Evolutionary conservation across 2,113 vertebrate species (phyloP).

Genomic region (Ciconia stormi): DNA sequence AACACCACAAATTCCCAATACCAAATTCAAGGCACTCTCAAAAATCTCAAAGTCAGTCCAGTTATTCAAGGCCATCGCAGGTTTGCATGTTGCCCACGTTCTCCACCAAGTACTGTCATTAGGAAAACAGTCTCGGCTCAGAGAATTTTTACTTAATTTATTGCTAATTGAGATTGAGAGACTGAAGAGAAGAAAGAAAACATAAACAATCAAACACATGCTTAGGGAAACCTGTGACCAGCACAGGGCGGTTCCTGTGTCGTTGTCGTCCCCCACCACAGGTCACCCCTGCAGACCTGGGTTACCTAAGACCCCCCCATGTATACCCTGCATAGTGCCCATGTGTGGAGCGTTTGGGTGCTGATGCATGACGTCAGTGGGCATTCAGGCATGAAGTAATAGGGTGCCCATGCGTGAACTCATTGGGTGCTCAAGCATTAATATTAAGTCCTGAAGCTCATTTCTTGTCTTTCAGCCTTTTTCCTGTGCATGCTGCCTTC

Average conservation of each 20-base stretch:
- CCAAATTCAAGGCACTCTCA: background rate
- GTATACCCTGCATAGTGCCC: background rate
- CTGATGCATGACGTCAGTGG: fast-evolving
- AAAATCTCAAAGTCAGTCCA: background rate
- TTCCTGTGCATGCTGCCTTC: background rate
- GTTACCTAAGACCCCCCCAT: background rate
- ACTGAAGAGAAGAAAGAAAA: background rate
- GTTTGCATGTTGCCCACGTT: fast-evolving
- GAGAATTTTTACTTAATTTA: background rate
- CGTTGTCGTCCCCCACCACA: fast-evolving
- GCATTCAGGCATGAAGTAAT: background rate
- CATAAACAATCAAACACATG: background rate
- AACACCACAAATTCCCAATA: background rate
- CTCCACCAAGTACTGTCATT: background rate
- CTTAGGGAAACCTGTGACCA: background rate
- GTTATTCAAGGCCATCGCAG: background rate
- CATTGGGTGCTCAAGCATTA: fast-evolving
- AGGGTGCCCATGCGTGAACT: background rate
- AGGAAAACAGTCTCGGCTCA: background rate
- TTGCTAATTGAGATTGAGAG: background rate
- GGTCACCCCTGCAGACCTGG: background rate
- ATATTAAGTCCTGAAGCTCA: background rate
- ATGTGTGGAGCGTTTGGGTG: fast-evolving
- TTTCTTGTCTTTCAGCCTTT: background rate
- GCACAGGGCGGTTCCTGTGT: background rate